phyloP scores from a whole-genome alignment of 1,140 invertebrate species.

The Hypsibius dujardini region DNA sequence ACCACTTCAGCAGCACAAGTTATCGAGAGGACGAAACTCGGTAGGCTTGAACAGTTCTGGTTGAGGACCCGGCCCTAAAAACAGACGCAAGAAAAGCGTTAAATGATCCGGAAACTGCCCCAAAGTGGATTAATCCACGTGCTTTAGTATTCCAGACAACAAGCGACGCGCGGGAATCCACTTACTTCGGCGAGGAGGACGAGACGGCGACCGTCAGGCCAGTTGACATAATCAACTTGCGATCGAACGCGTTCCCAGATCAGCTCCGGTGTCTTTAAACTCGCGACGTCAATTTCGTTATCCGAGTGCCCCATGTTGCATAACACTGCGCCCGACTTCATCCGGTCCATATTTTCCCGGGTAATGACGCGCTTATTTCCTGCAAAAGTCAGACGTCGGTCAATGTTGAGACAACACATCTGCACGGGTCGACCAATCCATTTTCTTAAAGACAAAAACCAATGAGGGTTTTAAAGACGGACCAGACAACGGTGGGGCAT shows the following conservation, averaged over 20 bases:
- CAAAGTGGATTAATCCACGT: no score
- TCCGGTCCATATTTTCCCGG: constrained; percentile 81
- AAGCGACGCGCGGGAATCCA: not conserved
- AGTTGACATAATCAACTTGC: constrained; percentile 91
- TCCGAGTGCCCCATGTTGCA: constrained; percentile 98
- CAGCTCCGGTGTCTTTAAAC: constrained; percentile 72
- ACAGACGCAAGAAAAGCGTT: no score
- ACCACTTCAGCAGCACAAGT: constrained; percentile 83
- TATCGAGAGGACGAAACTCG: constrained; percentile 89
- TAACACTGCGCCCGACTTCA: constrained; percentile 88
- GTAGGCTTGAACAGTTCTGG: constrained; percentile 85
- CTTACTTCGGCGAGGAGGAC: constrained; percentile 61
- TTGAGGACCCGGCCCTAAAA: constrained; percentile 72
- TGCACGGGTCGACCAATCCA: no score
- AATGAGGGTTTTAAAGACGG: no score
- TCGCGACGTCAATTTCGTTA: constrained; percentile 87
- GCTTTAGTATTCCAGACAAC: no score
- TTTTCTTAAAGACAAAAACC: no score
- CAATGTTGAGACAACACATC: no score
- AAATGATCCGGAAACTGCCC: no score
- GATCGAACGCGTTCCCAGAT: constrained; percentile 93
- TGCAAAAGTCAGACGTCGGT: constrained; percentile 22
- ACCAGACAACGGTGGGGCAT: no score
- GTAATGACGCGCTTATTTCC: constrained; percentile 92
- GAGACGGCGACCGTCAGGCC: constrained; percentile 51